Evolutionary conservation across 2,113 vertebrate genomes (phyloP).

Genomic region (Clarias batrachus): DNA sequence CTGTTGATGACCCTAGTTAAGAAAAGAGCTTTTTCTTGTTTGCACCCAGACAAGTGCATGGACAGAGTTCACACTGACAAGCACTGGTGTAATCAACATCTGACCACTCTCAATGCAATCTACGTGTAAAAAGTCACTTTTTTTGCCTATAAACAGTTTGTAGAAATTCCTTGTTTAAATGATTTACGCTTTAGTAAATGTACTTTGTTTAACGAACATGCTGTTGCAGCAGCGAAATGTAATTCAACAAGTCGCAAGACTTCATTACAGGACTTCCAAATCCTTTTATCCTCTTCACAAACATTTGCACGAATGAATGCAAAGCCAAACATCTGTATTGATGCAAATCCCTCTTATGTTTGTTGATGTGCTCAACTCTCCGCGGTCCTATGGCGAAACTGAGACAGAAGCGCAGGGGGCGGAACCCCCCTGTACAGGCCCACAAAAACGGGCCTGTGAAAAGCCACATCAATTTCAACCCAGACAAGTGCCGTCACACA

Average conservation of each 20-base stretch:
- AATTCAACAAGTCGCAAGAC: conserved; percentile 46
- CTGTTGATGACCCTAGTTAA: conserved; percentile 22
- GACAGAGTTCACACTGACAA: background rate
- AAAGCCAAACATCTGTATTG: conserved; percentile 73
- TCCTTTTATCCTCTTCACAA: conserved; percentile 47
- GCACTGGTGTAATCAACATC: background rate
- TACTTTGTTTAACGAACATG: conserved; percentile 10
- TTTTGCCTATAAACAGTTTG: conserved; percentile 2
- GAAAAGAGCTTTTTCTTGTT: conserved; percentile 26
- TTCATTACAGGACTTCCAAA: conserved; percentile 50
- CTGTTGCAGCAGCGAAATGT: background rate
- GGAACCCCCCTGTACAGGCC: conserved; percentile 83
- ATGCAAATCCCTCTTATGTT: conserved; percentile 69
- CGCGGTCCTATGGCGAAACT: conserved; percentile 63
- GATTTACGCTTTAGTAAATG: conserved; percentile 2
- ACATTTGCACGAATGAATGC: conserved; percentile 61
- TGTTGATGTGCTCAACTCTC: conserved; percentile 60
- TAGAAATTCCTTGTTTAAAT: background rate
- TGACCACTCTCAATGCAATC: conserved; percentile 17
- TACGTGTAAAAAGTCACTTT: conserved; percentile 11
- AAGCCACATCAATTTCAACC: conserved; percentile 99
- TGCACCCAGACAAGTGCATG: background rate
- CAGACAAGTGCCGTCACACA: conserved; percentile 99
- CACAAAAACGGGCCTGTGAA: conserved; percentile 91
- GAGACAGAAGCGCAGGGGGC: conserved; percentile 75